Percentiles rank a stretch among this genome's conserved stretches.
Evolutionary conservation across 2,113 vertebrate genomes (phyloP).

Genomic region (Cepphus grylle): DNA sequence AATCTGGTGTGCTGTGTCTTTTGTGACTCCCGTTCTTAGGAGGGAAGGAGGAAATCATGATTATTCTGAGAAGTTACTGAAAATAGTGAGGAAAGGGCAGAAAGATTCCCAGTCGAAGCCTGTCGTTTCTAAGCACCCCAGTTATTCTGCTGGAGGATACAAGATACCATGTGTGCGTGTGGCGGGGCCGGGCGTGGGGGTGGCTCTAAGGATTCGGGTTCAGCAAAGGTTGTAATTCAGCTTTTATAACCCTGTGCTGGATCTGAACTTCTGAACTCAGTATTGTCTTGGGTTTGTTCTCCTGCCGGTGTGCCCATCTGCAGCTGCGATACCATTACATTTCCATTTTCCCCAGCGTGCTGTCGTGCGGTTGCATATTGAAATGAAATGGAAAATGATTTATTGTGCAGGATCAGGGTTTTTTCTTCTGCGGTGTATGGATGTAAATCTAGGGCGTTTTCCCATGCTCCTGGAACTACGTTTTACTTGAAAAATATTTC

Average conservation of each 20-base stretch:
- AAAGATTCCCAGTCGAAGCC: neutral
- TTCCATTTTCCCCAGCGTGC: slow-evolving; percentile 13
- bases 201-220: neutral
- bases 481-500: neutral
- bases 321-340: slow-evolving; percentile 15
- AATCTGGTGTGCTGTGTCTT: neutral
- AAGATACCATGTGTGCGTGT: rapidly evolving
- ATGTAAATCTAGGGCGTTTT: neutral
- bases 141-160: neutral
- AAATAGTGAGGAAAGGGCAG: neutral
- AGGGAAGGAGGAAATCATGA: neutral
- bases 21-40: neutral
- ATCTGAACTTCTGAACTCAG: slow-evolving; percentile 53
- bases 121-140: neutral
- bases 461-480: slow-evolving; percentile 48
- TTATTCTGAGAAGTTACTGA: neutral
- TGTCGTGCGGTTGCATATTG: neutral
- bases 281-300: slow-evolving; percentile 19
- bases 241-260: neutral
- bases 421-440: neutral
- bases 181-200: no score
- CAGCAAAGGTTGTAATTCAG: neutral
- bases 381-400: slow-evolving; percentile 44
- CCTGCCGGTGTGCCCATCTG: slow-evolving; percentile 2
- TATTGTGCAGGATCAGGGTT: neutral